A percentile compares a stretch with the other conserved stretches of the same genome.
Evolutionary conservation across 2,888 invertebrate genomes (phyloP).

Genomic region (Eupithecia abbreviata): DNA sequence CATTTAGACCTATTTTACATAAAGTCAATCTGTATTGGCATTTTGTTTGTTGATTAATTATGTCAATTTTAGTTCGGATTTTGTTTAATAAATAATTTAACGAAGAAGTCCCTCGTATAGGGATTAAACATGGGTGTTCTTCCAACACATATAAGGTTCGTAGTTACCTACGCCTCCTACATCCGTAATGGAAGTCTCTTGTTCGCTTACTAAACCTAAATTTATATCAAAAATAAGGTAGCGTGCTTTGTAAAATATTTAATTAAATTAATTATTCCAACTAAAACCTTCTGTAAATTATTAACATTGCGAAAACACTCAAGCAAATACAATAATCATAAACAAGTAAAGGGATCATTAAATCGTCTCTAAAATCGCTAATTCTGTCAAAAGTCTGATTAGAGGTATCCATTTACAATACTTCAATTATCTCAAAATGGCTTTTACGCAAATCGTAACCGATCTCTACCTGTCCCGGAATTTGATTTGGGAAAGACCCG

Average conservation of each 20-base stretch:
- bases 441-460: conserved; percentile 48
- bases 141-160: too few species aligned
- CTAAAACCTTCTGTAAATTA: neutral
- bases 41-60: too few species aligned
- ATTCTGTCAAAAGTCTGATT: conserved; percentile 12
- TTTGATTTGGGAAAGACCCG: conserved; percentile 67
- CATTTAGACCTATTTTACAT: too few species aligned
- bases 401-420: conserved; percentile 26
- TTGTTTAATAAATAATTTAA: too few species aligned
- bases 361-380: neutral
- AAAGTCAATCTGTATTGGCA: too few species aligned
- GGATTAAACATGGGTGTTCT: too few species aligned
- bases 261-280: neutral
- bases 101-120: too few species aligned
- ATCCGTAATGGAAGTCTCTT: neutral
- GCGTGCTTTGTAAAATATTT: neutral
- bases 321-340: neutral
- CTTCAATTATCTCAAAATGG: conserved; percentile 30
- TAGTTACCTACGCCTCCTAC: too few species aligned
- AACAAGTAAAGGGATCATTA: conserved; percentile 3
- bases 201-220: neutral
- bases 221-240: neutral
- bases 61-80: too few species aligned
- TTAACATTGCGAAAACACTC: neutral
- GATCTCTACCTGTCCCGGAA: conserved; percentile 49